Percentiles rank a stretch among this genome's conserved stretches.
Evolutionary conservation across 2,888 invertebrate genomes (phyloP).

Genomic region (Sturmia bella): DNA sequence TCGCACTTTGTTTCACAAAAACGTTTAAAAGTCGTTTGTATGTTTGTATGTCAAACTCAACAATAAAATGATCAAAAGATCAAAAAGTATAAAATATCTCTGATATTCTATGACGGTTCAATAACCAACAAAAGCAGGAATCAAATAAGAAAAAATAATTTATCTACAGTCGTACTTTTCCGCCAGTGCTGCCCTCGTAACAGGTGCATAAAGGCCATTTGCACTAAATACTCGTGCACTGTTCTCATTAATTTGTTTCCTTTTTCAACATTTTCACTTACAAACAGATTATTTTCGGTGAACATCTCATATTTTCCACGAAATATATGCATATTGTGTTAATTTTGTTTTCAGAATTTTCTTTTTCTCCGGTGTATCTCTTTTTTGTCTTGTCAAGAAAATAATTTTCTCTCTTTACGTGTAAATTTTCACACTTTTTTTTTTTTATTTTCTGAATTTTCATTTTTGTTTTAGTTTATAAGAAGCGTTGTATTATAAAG

Average conservation of each 20-base stretch:
- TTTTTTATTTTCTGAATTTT: constrained; percentile 5
- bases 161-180: neutral
- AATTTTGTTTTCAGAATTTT: constrained; percentile 49
- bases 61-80: constrained; percentile 7
- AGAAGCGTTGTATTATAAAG: constrained; percentile 47
- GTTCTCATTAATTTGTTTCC: constrained; percentile 33
- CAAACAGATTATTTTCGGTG: constrained; percentile 46
- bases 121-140: constrained; percentile 17
- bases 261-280: constrained; percentile 11
- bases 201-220: constrained; percentile 44
- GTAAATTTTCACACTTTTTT: constrained; percentile 39
- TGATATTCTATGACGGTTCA: constrained; percentile 36
- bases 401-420: constrained; percentile 32
- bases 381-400: constrained; percentile 20
- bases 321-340: constrained; percentile 45
- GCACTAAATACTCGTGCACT: constrained; percentile 19
- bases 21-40: neutral
- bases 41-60: constrained; percentile 26
- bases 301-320: constrained; percentile 61
- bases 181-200: constrained; percentile 17
- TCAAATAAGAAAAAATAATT: neutral
- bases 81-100: constrained; percentile 17
- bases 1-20: neutral
- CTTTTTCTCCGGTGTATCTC: constrained; percentile 45
- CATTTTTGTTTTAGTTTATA: constrained; percentile 53